These are phyloP conservation scores for Drosophila truncata DNA, from an alignment of 1,140 invertebrate genomes.

Conservation along the genomic window DNA sequence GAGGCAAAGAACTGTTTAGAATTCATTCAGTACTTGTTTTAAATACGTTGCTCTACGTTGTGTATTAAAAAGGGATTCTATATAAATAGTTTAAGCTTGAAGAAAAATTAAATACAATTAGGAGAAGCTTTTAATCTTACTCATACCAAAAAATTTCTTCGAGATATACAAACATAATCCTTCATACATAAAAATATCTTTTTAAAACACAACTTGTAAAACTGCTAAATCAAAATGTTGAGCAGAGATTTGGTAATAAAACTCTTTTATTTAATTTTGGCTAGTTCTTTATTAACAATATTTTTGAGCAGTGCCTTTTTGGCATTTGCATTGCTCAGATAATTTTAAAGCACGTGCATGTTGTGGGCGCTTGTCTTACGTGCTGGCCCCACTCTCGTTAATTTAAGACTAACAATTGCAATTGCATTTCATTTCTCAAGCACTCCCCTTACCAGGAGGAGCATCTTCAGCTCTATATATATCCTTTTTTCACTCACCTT, in stretches of 20 bases:
- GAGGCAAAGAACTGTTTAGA: too few species aligned
- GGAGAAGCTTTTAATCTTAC: not conserved
- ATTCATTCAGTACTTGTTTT: too few species aligned
- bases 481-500: constrained; percentile 85
- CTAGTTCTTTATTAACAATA: not conserved
- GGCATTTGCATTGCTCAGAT: constrained; percentile 29
- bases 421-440: constrained; percentile 67
- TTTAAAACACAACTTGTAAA: not conserved
- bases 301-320: constrained; percentile 4
- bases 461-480: not conserved
- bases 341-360: constrained; percentile 28
- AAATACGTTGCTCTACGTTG: too few species aligned
- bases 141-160: not conserved
- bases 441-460: constrained; percentile 83
- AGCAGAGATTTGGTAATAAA: not conserved
- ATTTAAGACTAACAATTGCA: constrained; percentile 78
- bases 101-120: too few species aligned
- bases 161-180: too few species aligned
- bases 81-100: too few species aligned
- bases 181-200: not conserved
- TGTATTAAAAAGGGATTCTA: too few species aligned
- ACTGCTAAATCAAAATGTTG: not conserved
- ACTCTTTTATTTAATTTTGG: not conserved
- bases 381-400: constrained; percentile 42
- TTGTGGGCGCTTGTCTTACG: constrained; percentile 10